Percentiles rank a stretch among this genome's conserved stretches.
Evolutionary conservation across 1,140 invertebrate genomes (phyloP).

Genomic region (Saccostrea echinata): DNA sequence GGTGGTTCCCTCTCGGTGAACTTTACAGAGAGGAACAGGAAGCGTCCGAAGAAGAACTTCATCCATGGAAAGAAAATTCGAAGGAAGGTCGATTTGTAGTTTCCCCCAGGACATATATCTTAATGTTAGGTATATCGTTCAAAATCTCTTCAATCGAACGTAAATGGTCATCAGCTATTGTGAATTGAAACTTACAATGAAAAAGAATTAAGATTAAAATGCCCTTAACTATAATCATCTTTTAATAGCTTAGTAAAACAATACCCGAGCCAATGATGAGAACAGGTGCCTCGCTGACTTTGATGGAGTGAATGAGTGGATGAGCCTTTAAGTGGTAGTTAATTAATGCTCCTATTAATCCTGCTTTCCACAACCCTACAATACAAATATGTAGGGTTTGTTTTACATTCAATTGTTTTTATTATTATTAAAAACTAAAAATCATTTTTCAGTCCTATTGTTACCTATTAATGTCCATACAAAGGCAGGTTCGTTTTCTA

Average conservation of each 20-base stretch:
- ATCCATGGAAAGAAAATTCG: constrained; percentile 48
- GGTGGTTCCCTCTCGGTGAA: constrained; percentile 35
- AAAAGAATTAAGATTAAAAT: not conserved
- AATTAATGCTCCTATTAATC: constrained; percentile 54
- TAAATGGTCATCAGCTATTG: constrained; percentile 51
- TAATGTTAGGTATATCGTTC: constrained; percentile 41
- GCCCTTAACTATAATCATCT: not conserved
- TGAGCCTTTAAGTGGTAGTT: no score
- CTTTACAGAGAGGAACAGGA: constrained; percentile 45
- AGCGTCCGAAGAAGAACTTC: constrained; percentile 33
- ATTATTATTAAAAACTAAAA: no score
- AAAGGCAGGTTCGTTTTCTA: constrained; percentile 65
- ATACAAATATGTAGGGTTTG: no score
- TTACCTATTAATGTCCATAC: constrained; percentile 68
- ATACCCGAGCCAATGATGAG: constrained; percentile 66
- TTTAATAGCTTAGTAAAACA: not conserved
- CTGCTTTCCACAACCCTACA: constrained; percentile 66
- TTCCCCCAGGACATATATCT: constrained; percentile 47
- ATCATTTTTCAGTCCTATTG: not conserved
- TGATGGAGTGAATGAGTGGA: no score
- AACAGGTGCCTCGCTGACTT: no score
- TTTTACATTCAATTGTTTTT: no score
- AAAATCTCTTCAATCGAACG: constrained; percentile 52
- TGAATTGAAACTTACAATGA: not conserved
- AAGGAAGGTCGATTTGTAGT: not conserved